Evolutionary conservation across 2,113 vertebrate genomes (phyloP).

Genomic region (Monopterus albus): DNA sequence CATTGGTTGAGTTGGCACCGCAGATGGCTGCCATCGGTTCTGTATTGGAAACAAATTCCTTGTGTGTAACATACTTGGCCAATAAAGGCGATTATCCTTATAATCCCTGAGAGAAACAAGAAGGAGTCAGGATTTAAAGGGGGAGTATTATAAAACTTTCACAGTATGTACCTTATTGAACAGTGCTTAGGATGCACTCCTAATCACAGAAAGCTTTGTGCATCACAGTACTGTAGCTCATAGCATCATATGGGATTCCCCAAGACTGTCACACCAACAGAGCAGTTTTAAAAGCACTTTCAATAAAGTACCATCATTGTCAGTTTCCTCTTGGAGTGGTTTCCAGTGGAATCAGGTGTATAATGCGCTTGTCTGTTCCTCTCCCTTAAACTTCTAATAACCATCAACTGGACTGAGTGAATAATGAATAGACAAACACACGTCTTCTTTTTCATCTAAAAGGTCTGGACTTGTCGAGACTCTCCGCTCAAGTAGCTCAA

Average conservation of each 20-base stretch:
- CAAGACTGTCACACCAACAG: slow-evolving; percentile 2
- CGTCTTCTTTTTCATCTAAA: slow-evolving; percentile 1
- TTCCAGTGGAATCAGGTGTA: slow-evolving; percentile 14
- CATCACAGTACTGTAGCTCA: neutral
- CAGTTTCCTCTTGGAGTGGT: slow-evolving; percentile 23
- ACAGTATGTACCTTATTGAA: slow-evolving; percentile 30
- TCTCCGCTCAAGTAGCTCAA: no score
- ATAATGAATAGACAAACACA: slow-evolving; percentile 5
- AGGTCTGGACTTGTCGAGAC: neutral
- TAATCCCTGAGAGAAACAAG: no score
- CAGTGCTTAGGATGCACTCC: neutral
- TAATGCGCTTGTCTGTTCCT: neutral
- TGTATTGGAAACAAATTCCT: no score
- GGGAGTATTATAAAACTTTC: slow-evolving; percentile 8
- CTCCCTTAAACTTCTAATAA: slow-evolving; percentile 19
- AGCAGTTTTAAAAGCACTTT: slow-evolving; percentile 29
- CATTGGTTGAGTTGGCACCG: no score
- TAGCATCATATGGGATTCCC: neutral
- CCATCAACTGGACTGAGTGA: neutral
- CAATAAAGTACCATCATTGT: slow-evolving; percentile 20
- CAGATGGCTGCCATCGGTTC: no score
- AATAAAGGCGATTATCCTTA: no score
- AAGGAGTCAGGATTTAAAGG: slow-evolving; percentile 20
- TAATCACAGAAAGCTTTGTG: neutral
- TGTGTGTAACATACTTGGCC: no score